Evolutionary conservation across 2,113 vertebrate species (phyloP).

Genomic region (Trematomus loennbergii): DNA sequence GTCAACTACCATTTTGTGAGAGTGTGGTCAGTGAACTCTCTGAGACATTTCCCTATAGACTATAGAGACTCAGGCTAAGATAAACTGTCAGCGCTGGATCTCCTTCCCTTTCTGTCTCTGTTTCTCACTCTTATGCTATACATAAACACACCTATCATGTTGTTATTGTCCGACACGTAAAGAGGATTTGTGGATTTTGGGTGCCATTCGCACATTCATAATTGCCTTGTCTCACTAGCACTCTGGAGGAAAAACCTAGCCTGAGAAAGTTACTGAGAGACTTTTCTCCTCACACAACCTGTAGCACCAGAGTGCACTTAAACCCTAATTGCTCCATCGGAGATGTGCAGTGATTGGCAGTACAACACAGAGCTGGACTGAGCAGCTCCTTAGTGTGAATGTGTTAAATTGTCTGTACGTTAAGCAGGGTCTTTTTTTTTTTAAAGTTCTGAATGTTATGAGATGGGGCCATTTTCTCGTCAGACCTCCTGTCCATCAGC

Average conservation of each 20-base stretch:
- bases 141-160: conserved; percentile 24
- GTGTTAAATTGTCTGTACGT: conserved; percentile 33
- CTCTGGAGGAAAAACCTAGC: conserved; percentile 38
- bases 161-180: conserved; percentile 45
- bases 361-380: not conserved
- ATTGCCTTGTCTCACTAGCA: conserved; percentile 36
- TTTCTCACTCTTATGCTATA: conserved; percentile 11
- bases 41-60: conserved; percentile 41
- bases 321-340: conserved; percentile 45
- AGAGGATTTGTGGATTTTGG: conserved; percentile 34
- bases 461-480: not conserved
- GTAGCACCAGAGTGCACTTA: conserved; percentile 43
- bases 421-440: conserved; percentile 5
- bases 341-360: conserved; percentile 41
- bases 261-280: conserved; percentile 40
- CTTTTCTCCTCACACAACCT: conserved; percentile 30
- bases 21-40: conserved; percentile 45
- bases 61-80: conserved; percentile 23
- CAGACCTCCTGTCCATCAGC: not conserved
- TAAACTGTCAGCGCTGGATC: not conserved
- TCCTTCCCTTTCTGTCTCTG: not conserved
- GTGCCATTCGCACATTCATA: conserved; percentile 37
- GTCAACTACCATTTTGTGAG: not conserved
- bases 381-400: not conserved
- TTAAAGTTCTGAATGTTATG: not conserved